Conservation (phyloP, 2,113 vertebrate species). For the Turnix velox region DNA sequence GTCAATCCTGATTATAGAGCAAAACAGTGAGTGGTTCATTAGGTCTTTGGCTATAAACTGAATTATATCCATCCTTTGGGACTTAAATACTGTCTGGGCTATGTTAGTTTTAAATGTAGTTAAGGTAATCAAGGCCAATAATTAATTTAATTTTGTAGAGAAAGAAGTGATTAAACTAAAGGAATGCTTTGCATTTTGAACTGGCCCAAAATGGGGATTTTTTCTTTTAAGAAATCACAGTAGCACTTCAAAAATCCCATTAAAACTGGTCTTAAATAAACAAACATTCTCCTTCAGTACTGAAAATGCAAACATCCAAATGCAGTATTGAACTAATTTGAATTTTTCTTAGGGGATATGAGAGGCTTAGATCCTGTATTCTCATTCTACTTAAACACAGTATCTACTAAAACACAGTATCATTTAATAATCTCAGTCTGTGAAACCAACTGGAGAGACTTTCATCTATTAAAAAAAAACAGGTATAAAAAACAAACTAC, state of each 20-base stretch:
- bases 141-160: background rate
- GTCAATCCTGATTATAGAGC: background rate
- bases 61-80: background rate
- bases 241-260: background rate
- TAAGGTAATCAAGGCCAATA: background rate
- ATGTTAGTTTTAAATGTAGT: background rate
- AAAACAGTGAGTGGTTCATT: background rate
- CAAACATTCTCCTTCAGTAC: background rate
- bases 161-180: background rate
- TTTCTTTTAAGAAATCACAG: background rate
- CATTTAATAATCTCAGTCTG: background rate
- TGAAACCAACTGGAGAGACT: background rate
- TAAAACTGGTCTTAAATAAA: background rate
- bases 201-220: background rate
- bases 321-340: background rate
- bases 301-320: background rate
- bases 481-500: background rate
- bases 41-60: background rate
- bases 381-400: background rate
- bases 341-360: background rate
- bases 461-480: background rate
- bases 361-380: background rate
- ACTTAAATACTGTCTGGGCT: background rate
- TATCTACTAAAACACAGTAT: background rate
- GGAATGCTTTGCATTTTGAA: background rate